Evolutionary conservation across 1,140 invertebrate genomes (phyloP).

Genomic region (Drosophila tsacasi): DNA sequence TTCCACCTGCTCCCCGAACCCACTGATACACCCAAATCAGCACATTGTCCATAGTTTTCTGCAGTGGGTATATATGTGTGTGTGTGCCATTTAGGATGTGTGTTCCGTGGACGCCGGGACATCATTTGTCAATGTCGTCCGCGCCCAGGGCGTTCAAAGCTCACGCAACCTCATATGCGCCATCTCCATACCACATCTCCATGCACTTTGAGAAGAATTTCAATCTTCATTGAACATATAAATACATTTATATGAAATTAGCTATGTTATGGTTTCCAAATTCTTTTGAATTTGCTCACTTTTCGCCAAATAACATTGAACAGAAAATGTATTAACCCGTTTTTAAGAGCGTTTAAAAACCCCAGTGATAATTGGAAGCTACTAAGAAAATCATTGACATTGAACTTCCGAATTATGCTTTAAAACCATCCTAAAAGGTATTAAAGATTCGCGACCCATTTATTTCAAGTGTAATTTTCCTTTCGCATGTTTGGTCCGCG

Average conservation of each 20-base stretch:
- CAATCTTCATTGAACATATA: too few relatives aligned
- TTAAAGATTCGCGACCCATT: background rate
- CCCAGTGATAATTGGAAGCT: too few relatives aligned
- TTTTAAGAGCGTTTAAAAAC: too few relatives aligned
- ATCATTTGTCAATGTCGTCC: conserved; percentile 81
- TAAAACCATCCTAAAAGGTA: background rate
- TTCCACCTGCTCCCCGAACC: conserved; percentile 39
- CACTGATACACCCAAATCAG: conserved; percentile 19
- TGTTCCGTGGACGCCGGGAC: conserved; percentile 45
- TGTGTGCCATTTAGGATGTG: conserved; percentile 27
- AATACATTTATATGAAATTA: background rate
- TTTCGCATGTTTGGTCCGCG: conserved; percentile 70
- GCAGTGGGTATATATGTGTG: conserved; percentile 7
- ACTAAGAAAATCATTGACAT: background rate
- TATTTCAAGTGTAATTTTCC: conserved; percentile 13
- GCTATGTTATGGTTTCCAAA: background rate
- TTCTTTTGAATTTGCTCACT: too few relatives aligned
- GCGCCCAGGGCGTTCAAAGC: conserved; percentile 40
- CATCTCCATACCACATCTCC: conserved; percentile 38
- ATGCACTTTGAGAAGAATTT: background rate
- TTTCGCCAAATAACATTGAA: too few relatives aligned
- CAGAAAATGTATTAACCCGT: too few relatives aligned
- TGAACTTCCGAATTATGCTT: rapidly evolving
- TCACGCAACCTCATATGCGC: conserved; percentile 65
- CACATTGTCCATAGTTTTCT: conserved; percentile 43